Conservation (phyloP, 2,888 invertebrate genomes). For the Teleiodes luculella region DNA sequence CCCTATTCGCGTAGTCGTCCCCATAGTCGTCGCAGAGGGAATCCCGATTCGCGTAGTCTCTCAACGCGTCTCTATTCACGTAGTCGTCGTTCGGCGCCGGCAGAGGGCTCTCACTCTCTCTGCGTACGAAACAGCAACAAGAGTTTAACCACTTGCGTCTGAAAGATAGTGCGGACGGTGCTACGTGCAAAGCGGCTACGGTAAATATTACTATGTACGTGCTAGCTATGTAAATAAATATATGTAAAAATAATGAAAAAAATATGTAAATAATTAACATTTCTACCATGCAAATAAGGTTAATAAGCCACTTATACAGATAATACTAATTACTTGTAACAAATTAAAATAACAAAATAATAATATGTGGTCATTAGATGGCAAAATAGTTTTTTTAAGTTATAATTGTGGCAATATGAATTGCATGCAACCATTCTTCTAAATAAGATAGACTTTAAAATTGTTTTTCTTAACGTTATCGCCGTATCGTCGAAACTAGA, state of each 20-base stretch:
- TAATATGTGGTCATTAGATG: too few relatives aligned
- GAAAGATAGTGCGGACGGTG: constrained; percentile 54
- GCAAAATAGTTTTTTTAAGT: too few relatives aligned
- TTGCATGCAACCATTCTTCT: too few relatives aligned
- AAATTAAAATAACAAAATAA: too few relatives aligned
- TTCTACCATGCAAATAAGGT: too few relatives aligned
- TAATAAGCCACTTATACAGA: too few relatives aligned
- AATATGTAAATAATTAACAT: too few relatives aligned
- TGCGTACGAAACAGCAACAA: constrained; percentile 75
- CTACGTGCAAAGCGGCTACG: constrained; percentile 23
- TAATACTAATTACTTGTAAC: too few relatives aligned
- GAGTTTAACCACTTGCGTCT: constrained; percentile 70
- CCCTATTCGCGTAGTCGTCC: constrained; percentile 73
- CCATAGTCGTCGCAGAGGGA: constrained; percentile 71
- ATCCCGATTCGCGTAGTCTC: constrained; percentile 70
- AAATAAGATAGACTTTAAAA: too few relatives aligned
- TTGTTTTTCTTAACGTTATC: too few relatives aligned
- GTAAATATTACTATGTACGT: neutral
- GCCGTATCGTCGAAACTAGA: too few relatives aligned
- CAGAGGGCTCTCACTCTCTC: constrained; percentile 72
- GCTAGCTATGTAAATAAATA: neutral
- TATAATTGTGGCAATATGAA: too few relatives aligned
- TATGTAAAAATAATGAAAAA: neutral
- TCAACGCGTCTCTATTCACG: constrained; percentile 66
- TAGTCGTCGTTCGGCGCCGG: constrained; percentile 66